Evolutionary conservation across 2,113 vertebrate species (phyloP), one percentile per base, ranked within the genome.

Genomic region (Glareola pratincola): DNA sequence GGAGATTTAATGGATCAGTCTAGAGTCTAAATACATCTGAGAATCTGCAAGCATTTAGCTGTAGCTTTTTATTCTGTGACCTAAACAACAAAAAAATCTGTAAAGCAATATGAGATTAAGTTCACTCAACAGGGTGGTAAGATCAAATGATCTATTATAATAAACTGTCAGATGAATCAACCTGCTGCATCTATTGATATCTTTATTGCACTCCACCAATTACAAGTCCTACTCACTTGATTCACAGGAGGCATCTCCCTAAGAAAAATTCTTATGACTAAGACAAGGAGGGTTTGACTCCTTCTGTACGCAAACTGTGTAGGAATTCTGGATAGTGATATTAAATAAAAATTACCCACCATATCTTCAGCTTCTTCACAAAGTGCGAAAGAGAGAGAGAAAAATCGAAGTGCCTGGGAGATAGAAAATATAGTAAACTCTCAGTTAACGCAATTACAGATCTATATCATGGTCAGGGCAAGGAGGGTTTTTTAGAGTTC

Each of bases 111-210:
- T 73, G 71, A 96, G 66, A n/a, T 74, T 68, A 87, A 92, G 50
- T 85, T 94, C 94, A 88, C 81, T 29, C 84, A 91, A 73, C 54
- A 95, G 87, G 66, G 21, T 76, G 84, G 54, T 90, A 94, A 85
- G 84, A 96, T 95, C 77, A 96, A 88, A 91, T 63, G 89, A 91
- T 85, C 86, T 92, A 77, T 91, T 94, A 91, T 75, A 87, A 95
- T 92, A 95, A 96, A 91, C 71, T 90, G 77, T 74, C 89, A 94
- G 85, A 89, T 95, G 89, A 96, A 95, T 94, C 95, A 96, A 91
- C 77, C 62, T 93, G 76, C 76, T 95, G 80, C 84, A 94, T 87
- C 73, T 94, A 94, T 76, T 88, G 91, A 90, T 95, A 90, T 85
- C 95, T 95, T 94, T 89, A 88, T 94, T 92, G 91, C 87, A 67